A percentile compares a stretch with the other conserved stretches of the same genome.
Evolutionary conservation across 2,113 vertebrate species (phyloP).

Genomic region (Patagioenas fasciata): DNA sequence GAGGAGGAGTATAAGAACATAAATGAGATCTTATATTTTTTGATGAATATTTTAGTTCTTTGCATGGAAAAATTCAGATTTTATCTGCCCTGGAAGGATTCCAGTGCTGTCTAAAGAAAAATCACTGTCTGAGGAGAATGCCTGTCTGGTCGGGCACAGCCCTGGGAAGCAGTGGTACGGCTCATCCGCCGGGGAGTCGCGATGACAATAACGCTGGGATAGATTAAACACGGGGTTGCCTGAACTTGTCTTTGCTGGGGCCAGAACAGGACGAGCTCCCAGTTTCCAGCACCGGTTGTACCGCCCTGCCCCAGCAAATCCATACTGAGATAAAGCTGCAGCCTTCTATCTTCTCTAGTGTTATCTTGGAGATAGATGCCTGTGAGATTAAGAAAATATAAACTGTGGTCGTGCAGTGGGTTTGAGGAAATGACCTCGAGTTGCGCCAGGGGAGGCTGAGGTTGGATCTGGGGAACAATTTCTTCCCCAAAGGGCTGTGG

Average conservation of each 20-base stretch:
- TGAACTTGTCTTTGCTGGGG: neutral
- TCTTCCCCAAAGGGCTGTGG: too few species aligned
- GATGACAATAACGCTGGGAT: neutral
- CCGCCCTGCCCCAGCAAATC: neutral
- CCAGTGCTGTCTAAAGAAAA: constrained; percentile 4
- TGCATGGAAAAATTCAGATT: constrained; percentile 16
- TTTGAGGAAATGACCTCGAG: too few species aligned
- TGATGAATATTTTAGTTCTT: constrained; percentile 21
- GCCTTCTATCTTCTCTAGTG: neutral
- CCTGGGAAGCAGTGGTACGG: fast-evolving
- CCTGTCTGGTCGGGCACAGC: neutral
- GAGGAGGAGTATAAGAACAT: constrained; percentile 4
- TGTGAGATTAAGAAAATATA: neutral
- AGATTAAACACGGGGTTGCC: fast-evolving
- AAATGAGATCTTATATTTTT: neutral
- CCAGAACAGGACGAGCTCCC: neutral
- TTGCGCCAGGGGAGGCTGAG: too few species aligned
- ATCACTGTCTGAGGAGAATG: neutral
- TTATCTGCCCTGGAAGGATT: constrained; percentile 42
- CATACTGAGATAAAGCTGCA: neutral
- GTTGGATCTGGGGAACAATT: too few species aligned
- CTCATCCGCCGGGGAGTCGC: neutral
- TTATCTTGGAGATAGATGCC: neutral
- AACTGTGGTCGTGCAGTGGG: neutral
- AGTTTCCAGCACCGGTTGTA: fast-evolving